phyloP scores from a whole-genome alignment of 2,888 invertebrate species.

The Stenurella melanura region DNA sequence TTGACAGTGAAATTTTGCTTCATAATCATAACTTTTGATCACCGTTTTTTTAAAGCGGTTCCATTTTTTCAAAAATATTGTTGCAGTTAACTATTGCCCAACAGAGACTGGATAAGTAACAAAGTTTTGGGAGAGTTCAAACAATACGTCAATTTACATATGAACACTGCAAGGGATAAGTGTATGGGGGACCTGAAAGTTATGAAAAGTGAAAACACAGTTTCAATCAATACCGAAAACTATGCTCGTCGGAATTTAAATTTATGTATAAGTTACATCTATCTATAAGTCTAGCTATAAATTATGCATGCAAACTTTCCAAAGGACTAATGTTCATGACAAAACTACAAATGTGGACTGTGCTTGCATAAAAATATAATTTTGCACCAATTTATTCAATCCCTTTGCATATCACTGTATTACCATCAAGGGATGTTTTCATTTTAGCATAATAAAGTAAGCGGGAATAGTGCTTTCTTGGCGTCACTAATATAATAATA shows the following conservation, averaged over 20 bases:
- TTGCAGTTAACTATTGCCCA: too few relatives aligned
- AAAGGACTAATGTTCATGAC: neutral
- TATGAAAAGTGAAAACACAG: constrained; percentile 6
- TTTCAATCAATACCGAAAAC: constrained; percentile 7
- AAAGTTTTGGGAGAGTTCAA: neutral
- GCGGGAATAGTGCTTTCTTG: too few relatives aligned
- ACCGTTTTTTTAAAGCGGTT: too few relatives aligned
- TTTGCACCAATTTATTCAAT: neutral
- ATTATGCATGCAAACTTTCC: constrained; percentile 19
- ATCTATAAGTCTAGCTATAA: neutral
- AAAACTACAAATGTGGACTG: constrained; percentile 1
- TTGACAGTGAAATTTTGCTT: too few relatives aligned
- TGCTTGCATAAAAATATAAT: constrained; percentile 16
- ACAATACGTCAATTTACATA: neutral
- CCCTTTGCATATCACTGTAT: neutral
- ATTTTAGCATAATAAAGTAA: neutral
- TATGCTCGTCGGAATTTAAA: constrained; percentile 5
- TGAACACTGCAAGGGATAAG: neutral
- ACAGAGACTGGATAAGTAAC: neutral
- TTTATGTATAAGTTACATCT: constrained; percentile 12
- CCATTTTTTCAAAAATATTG: too few relatives aligned
- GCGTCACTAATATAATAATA: too few relatives aligned
- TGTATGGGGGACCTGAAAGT: too few relatives aligned
- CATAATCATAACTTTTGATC: too few relatives aligned
- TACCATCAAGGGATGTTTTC: too few relatives aligned